These are phyloP conservation scores for Sicus ferrugineus DNA, from an alignment of 2,888 invertebrate species.

Conservation along the genomic window DNA sequence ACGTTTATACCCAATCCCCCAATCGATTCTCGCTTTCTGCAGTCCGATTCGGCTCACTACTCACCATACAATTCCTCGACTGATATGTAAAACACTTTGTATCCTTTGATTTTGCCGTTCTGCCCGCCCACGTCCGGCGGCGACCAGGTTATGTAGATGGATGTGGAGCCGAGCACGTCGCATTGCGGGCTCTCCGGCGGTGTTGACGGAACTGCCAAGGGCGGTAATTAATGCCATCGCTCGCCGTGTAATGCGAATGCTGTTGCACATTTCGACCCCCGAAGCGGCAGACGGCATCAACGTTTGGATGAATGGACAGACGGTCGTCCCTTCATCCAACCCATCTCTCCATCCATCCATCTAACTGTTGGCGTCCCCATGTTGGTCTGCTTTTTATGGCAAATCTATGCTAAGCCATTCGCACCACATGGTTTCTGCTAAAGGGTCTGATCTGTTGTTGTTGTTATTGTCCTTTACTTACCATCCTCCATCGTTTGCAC, in stretches of 20 bases:
- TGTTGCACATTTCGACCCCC: constrained; percentile 15
- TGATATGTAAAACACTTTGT: constrained; percentile 82
- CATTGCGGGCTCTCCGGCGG: constrained; percentile 85
- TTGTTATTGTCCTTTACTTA: constrained; percentile 60
- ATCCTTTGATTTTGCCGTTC: constrained; percentile 85
- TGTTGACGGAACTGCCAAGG: constrained; percentile 78
- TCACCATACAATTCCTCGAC: constrained; percentile 82
- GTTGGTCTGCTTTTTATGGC: constrained; percentile 9
- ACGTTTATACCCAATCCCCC: not conserved
- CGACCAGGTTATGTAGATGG: constrained; percentile 86
- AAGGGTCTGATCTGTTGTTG: not conserved
- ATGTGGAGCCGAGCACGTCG: constrained; percentile 82
- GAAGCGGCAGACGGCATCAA: constrained; percentile 11
- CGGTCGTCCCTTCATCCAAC: not conserved
- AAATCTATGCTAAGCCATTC: constrained; percentile 50
- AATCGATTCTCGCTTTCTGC: not conserved
- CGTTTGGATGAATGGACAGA: not conserved
- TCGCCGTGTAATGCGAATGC: constrained; percentile 1
- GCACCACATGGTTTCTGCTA: constrained; percentile 50
- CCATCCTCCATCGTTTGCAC: constrained; percentile 86
- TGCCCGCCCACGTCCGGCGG: constrained; percentile 82
- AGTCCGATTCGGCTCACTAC: constrained; percentile 33
- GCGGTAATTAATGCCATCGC: constrained; percentile 21
- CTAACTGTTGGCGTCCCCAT: not conserved
- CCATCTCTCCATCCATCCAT: not conserved